Percentiles rank a stretch among this genome's conserved stretches.
phyloP scores from a whole-genome alignment of 2,797 vertebrate genomes.

The Anomalospiza imberbis region DNA sequence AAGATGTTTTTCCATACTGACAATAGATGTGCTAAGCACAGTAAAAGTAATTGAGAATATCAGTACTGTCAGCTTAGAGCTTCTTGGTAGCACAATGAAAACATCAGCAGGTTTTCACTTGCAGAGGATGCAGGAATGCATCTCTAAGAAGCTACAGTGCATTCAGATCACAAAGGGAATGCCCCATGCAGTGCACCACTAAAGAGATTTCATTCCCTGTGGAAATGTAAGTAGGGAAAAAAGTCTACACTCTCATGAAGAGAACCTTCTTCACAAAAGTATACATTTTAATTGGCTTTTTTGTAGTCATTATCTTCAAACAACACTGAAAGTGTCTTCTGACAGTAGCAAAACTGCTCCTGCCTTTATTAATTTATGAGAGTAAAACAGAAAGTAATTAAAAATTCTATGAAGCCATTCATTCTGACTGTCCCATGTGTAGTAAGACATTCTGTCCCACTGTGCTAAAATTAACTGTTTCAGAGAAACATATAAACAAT shows the following conservation, averaged over 20 bases:
- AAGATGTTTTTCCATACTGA: neutral
- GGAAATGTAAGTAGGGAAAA: neutral
- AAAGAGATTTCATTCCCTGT: neutral
- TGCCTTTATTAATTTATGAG: conserved; percentile 9
- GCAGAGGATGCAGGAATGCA: neutral
- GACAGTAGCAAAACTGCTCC: neutral
- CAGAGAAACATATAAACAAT: neutral
- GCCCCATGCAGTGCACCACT: neutral
- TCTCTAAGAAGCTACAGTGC: neutral
- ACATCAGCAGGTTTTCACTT: neutral
- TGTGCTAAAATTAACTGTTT: conserved; percentile 40
- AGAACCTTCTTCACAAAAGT: neutral
- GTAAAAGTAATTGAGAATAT: neutral
- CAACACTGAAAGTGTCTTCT: neutral
- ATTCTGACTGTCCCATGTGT: neutral
- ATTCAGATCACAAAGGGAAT: neutral
- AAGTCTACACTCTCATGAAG: neutral
- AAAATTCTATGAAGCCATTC: neutral
- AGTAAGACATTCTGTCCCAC: neutral
- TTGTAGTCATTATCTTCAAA: neutral
- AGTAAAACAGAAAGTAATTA: conserved; percentile 24
- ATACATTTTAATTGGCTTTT: neutral
- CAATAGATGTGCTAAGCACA: neutral
- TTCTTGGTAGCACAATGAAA: neutral
- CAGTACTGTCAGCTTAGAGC: neutral